Evolutionary conservation across 2,888 invertebrate species (phyloP).

Genomic region (Cordilura impudica): DNA sequence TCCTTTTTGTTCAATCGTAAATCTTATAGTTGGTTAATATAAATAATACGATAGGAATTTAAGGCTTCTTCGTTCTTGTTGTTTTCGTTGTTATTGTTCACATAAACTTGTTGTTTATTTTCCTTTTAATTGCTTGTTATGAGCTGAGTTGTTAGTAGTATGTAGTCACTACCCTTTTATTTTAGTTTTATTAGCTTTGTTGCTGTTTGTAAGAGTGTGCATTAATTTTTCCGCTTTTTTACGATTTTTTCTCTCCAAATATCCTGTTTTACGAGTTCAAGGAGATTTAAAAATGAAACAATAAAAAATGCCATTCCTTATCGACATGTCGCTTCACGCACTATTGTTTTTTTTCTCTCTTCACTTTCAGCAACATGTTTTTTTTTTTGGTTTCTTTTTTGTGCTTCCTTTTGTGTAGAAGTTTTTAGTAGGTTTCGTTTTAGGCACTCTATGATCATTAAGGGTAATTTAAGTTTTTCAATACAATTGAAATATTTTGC

Average conservation of each 20-base stretch:
- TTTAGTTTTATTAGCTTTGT: not conserved
- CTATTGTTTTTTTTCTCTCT: not conserved
- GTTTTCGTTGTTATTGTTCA: constrained; percentile 33
- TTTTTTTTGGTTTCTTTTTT: not conserved
- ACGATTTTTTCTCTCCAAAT: not conserved
- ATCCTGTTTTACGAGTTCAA: constrained; percentile 41
- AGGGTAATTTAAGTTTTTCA: not conserved
- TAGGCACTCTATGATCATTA: not conserved
- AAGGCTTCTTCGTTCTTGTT: constrained; percentile 30
- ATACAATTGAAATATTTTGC: not conserved
- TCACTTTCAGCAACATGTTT: not conserved
- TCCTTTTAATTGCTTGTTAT: constrained; percentile 35
- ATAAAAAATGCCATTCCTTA: not conserved
- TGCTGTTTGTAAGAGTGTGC: not conserved
- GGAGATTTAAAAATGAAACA: constrained; percentile 11
- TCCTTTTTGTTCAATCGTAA: not conserved
- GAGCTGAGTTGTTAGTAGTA: constrained; percentile 1
- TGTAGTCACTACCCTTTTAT: not conserved
- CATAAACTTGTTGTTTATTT: constrained; percentile 46
- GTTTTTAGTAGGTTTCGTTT: not conserved
- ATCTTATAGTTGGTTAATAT: constrained; percentile 21
- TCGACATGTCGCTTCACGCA: not conserved
- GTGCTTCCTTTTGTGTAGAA: not conserved
- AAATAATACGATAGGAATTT: constrained; percentile 21
- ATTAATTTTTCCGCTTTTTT: not conserved